Conservation (phyloP, 92 coral and sea anemone species). For the Blastomussa wellsi region DNA sequence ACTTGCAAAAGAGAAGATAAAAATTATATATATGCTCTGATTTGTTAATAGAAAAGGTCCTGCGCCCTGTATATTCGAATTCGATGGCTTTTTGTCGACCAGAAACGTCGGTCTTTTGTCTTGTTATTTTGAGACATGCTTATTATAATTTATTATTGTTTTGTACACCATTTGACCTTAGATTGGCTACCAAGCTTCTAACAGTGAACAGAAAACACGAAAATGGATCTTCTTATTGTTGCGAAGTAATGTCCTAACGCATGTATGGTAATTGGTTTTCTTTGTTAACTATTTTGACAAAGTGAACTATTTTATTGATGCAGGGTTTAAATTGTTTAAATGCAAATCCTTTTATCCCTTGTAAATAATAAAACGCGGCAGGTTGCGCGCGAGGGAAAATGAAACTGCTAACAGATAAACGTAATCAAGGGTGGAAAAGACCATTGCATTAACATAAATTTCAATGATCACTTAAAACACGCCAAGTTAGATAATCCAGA, state of each 20-base stretch:
- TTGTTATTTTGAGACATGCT: background rate
- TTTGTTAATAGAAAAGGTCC: background rate
- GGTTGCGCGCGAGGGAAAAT: background rate
- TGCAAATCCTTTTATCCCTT: conserved; percentile 15
- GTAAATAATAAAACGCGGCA: background rate
- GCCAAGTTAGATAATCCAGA: background rate
- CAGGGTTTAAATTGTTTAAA: conserved; percentile 24
- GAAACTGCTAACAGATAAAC: background rate
- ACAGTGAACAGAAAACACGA: background rate
- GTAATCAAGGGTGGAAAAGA: background rate
- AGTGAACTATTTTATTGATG: background rate
- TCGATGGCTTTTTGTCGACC: background rate
- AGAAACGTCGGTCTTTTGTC: background rate
- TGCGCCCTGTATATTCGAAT: background rate
- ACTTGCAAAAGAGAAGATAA: too few species aligned
- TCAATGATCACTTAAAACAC: background rate
- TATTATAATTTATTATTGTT: background rate
- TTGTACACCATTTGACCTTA: background rate
- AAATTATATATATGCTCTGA: too few species aligned
- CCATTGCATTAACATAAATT: conserved; percentile 20
- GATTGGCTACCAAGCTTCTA: background rate
- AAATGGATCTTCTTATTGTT: background rate
- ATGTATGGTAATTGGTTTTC: background rate
- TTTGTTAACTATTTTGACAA: conserved; percentile 8
- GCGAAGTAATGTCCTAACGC: background rate